Evolutionary conservation across 2,797 vertebrate genomes (phyloP).

Genomic region (Lagorchestes hirsutus): DNA sequence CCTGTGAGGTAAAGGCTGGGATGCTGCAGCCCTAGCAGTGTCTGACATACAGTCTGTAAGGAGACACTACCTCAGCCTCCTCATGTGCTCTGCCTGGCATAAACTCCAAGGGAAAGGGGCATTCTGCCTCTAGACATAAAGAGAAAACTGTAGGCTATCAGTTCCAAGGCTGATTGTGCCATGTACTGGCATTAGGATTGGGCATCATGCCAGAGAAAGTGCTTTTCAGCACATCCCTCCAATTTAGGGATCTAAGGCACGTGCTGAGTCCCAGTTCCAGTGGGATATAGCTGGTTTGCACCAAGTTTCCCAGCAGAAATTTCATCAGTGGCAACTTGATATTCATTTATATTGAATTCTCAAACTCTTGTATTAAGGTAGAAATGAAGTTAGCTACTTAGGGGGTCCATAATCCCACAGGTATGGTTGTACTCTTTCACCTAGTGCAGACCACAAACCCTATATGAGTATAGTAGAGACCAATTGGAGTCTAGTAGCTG

Average conservation of each 20-base stretch:
- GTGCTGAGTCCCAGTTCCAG: neutral
- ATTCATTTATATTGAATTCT: neutral
- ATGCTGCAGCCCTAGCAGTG: neutral
- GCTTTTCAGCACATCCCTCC: neutral
- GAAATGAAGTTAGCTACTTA: slow-evolving; percentile 4
- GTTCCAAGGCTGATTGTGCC: neutral
- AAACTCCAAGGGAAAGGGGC: neutral
- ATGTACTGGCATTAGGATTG: neutral
- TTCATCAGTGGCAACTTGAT: slow-evolving; percentile 20
- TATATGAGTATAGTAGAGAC: neutral
- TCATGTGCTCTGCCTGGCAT: neutral
- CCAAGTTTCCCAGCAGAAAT: neutral
- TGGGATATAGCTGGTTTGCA: neutral
- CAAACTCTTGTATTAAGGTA: neutral
- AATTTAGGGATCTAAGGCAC: neutral
- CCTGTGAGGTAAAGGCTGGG: neutral
- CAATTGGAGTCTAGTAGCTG: neutral
- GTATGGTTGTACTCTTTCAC: neutral
- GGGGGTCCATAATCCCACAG: neutral
- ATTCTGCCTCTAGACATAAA: neutral
- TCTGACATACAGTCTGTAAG: neutral
- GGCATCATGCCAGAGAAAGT: neutral
- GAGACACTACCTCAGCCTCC: neutral
- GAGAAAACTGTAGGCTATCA: neutral
- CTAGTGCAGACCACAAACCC: neutral